Conservation (phyloP, 2,113 vertebrate species). For the Neolamprologus variostigma region DNA sequence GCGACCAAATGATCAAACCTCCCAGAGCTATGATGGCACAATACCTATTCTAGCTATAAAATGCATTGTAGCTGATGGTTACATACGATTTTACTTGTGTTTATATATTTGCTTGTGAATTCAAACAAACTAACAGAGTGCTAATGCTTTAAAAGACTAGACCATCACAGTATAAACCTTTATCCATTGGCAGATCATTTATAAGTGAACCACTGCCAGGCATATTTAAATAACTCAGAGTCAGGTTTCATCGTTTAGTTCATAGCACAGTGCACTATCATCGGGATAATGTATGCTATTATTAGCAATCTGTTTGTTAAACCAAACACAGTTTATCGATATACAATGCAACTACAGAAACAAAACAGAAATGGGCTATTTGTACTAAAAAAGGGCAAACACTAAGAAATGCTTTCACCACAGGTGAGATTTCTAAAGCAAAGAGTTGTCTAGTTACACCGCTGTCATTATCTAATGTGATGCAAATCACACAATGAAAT, state of each 20-base stretch:
- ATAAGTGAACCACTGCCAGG: not conserved
- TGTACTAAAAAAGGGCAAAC: not conserved
- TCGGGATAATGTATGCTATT: not conserved
- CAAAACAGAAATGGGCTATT: not conserved
- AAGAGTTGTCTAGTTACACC: not conserved
- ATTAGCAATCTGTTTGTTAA: not conserved
- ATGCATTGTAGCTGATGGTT: not conserved
- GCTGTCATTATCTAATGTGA: not conserved
- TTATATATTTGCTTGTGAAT: slow-evolving; percentile 7
- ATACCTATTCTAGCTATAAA: slow-evolving; percentile 11
- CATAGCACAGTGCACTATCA: not conserved
- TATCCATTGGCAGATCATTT: not conserved
- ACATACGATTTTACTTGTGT: slow-evolving; percentile 9
- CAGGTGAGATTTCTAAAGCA: not conserved
- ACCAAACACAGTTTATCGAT: not conserved
- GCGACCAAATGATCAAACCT: slow-evolving; percentile 24
- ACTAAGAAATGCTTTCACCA: not conserved
- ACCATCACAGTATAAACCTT: not conserved
- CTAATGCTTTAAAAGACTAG: not conserved
- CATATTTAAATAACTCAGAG: not conserved
- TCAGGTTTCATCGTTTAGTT: not conserved
- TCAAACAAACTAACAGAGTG: not conserved
- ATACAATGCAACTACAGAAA: not conserved
- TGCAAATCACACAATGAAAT: not conserved
- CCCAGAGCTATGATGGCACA: not conserved